phyloP scores from a whole-genome alignment of 2,113 vertebrate species.

The Gopherus evgoodei region DNA sequence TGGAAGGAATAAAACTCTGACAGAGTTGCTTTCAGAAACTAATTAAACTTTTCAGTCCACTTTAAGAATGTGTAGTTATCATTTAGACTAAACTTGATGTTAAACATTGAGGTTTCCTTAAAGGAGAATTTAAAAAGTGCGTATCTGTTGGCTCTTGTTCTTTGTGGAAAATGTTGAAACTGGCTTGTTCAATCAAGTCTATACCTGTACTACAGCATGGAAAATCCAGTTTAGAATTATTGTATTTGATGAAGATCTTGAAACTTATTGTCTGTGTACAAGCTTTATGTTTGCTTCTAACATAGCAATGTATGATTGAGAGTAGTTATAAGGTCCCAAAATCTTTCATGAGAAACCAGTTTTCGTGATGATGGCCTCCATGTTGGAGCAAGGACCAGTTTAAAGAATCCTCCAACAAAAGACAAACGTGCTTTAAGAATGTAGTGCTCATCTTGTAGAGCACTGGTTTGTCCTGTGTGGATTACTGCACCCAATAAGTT shows the following conservation, averaged over 20 bases:
- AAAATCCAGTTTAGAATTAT: conserved; percentile 37
- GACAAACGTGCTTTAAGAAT: neutral
- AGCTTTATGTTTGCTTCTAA: conserved; percentile 4
- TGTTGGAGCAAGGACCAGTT: neutral
- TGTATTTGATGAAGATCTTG: neutral
- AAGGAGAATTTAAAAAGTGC: neutral
- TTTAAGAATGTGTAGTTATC: neutral
- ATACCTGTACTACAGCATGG: conserved; percentile 41
- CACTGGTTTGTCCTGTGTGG: neutral
- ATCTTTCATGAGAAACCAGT: neutral
- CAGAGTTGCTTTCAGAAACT: neutral
- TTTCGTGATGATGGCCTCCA: neutral
- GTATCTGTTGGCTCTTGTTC: neutral
- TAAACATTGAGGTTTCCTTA: neutral
- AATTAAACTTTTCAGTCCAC: neutral
- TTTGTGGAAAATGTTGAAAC: neutral
- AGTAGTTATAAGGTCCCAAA: neutral
- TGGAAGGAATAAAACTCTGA: conserved; percentile 30
- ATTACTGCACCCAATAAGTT: neutral
- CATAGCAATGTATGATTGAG: conserved; percentile 28
- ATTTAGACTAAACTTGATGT: neutral
- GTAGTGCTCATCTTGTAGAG: conserved; percentile 11
- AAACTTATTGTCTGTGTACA: neutral
- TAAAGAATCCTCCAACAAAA: neutral
- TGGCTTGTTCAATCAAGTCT: conserved; percentile 66